Evolutionary conservation across 2,113 vertebrate genomes (phyloP), one percentile per base, ranked within the genome.

Genomic region (Anguilla japonica): DNA sequence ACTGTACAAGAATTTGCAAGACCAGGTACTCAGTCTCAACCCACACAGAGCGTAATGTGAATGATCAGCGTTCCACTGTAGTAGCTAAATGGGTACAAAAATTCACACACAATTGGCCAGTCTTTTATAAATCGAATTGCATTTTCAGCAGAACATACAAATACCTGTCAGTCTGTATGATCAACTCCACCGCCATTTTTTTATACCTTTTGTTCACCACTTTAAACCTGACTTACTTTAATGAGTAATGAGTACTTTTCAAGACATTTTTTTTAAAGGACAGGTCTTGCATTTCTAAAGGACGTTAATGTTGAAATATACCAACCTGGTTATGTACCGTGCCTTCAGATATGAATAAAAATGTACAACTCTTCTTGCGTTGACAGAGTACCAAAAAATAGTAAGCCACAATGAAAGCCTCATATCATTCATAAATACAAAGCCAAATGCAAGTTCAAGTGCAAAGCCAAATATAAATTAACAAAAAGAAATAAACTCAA

Each of bases 291-390:
- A 5, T 41, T 41, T 34, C 41, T 53, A 53, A 34, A n/a, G 13
- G 9, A n/a, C 57, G 40, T 41, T 26, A 3, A 50, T 8, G 78
- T 41, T 34, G 29, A 53, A 85, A 39, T 79, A 79, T 8, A 63
- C 34, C 22, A 83, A 34, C 39, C 22, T 13, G 29, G 6, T 34
- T 29, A 15, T 79, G n/a, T 79, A 79, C 26, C 41, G 40, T 22
- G 78, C 40, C n/a, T 86, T 86, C 82, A 81, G 82, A 82, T 82
- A 86, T 81, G 26, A 67, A 81, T 80, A 81, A n/a, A 7, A 26
- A 79, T n/a, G 26, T 53, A 78, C n/a, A 13, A 29, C 56, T 50
- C 40, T 46, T n/a, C 0, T 18, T 34, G 43, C 15, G 0, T 39
- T 39, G 5, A 29, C 75, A 79, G 34, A 29, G 34, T 39, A 39